Conservation (phyloP, 1,140 invertebrate genomes). For the Bombus soroeensis region DNA sequence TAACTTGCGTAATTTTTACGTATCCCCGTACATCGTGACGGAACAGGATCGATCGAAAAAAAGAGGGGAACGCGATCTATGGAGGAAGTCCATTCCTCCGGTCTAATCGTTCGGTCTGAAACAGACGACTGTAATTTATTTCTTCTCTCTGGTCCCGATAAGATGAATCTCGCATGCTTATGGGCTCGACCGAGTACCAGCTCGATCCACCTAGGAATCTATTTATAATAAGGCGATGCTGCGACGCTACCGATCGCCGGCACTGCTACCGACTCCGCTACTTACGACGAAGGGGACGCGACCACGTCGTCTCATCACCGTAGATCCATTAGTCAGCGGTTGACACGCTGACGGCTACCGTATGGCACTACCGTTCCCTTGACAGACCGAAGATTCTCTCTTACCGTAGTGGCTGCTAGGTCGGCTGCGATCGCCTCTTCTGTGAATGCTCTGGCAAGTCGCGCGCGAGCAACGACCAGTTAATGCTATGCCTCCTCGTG, state of each 20-base stretch:
- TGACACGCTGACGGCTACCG: slow-evolving; percentile 78
- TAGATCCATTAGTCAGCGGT: slow-evolving; percentile 79
- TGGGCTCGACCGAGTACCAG: slow-evolving; percentile 43
- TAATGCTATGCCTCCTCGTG: slow-evolving; percentile 77
- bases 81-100: slow-evolving; percentile 13
- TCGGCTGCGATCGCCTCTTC: slow-evolving; percentile 29
- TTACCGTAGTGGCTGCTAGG: neutral
- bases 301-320: slow-evolving; percentile 75
- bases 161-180: slow-evolving; percentile 70
- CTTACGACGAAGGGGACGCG: slow-evolving; percentile 58
- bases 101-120: slow-evolving; percentile 60
- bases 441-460: slow-evolving; percentile 55
- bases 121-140: slow-evolving; percentile 65
- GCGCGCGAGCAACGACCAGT: slow-evolving; percentile 77
- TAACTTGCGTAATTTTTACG: neutral
- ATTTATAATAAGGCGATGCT: slow-evolving; percentile 74
- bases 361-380: slow-evolving; percentile 64
- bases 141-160: slow-evolving; percentile 57
- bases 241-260: slow-evolving; percentile 57
- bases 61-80: neutral
- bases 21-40: neutral
- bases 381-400: slow-evolving; percentile 64
- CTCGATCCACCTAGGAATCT: slow-evolving; percentile 64
- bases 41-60: slow-evolving; percentile 31
- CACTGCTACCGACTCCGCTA: slow-evolving; percentile 51